Conservation (phyloP, 2,797 vertebrate genomes). For the Pangasius djambal region DNA sequence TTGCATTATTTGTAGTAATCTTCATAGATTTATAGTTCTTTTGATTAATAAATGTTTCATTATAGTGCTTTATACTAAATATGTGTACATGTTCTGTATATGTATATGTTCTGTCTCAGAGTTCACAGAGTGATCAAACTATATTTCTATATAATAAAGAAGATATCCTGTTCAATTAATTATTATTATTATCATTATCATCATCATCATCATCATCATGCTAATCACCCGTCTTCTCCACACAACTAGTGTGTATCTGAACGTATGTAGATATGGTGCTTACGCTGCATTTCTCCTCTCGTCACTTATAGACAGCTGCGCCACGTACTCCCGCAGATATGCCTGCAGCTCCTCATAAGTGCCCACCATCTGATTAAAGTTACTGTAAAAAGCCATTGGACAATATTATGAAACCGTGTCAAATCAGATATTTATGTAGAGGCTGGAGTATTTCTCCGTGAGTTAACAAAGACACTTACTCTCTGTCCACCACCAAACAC, state of each 20-base stretch:
- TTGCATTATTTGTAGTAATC: neutral
- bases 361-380: conserved; percentile 83
- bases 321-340: conserved; percentile 76
- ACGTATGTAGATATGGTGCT: conserved; percentile 48
- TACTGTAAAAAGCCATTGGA: conserved; percentile 61
- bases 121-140: neutral
- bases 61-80: neutral
- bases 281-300: conserved; percentile 75
- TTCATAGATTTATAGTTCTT: neutral
- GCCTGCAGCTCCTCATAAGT: conserved; percentile 81
- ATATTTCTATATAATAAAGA: neutral
- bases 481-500: conserved; percentile 81
- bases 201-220: neutral
- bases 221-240: neutral
- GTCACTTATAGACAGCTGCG: conserved; percentile 76
- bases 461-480: conserved; percentile 70
- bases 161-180: neutral
- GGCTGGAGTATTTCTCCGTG: neutral
- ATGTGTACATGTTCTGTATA: neutral
- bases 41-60: neutral
- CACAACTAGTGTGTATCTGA: neutral
- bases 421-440: neutral
- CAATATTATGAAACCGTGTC: neutral
- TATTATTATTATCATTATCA: neutral
- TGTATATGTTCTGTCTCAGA: neutral